Conservation (phyloP, 1,140 invertebrate species). For the Goniozus legneri region DNA sequence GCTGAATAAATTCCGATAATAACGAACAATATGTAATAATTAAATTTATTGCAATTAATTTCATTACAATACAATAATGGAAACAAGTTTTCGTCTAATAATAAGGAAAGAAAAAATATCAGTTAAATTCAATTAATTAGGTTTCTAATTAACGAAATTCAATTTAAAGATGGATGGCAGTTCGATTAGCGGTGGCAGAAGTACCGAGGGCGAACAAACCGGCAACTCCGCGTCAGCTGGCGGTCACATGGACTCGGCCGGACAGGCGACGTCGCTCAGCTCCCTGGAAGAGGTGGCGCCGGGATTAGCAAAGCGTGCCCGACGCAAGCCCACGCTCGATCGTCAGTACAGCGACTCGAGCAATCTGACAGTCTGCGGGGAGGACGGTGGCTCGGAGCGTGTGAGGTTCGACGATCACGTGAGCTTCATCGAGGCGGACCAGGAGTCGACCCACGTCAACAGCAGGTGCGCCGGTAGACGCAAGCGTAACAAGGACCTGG, state of each 20-base stretch:
- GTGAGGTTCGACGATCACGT: slow-evolving; percentile 60
- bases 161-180: slow-evolving; percentile 41
- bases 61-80: no score
- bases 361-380: slow-evolving; percentile 48
- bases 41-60: no score
- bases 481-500: slow-evolving; percentile 44
- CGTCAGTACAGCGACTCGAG: slow-evolving; percentile 48
- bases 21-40: no score
- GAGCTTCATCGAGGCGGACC: slow-evolving; percentile 48
- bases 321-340: slow-evolving; percentile 40
- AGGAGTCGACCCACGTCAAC: slow-evolving; percentile 25
- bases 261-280: slow-evolving; percentile 52
- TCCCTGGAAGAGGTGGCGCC: slow-evolving; percentile 55
- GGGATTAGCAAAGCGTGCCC: slow-evolving; percentile 45
- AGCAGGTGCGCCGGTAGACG: slow-evolving; percentile 26
- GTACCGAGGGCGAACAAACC: slow-evolving; percentile 39
- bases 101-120: no score
- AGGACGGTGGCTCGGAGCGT: slow-evolving; percentile 61
- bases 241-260: slow-evolving; percentile 41
- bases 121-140: no score
- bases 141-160: no score
- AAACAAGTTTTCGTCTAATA: no score
- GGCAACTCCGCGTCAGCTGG: slow-evolving; percentile 27
- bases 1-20: no score
- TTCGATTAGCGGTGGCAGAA: slow-evolving; percentile 35